phyloP scores from a whole-genome alignment of 2,888 invertebrate species.

The Athrips mouffetella region DNA sequence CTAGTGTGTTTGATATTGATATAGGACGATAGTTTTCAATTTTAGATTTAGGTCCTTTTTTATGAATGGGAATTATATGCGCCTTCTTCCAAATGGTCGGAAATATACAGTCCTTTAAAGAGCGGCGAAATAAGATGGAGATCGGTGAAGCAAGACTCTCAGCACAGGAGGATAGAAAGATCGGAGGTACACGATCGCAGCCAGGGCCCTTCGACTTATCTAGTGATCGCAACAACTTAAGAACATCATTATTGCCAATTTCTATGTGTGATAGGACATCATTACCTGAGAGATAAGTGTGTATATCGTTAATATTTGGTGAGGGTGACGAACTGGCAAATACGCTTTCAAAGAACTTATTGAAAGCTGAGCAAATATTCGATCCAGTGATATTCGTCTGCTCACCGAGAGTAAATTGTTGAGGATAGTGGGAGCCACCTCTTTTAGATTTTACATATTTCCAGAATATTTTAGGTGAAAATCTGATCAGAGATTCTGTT shows the following conservation, averaged over 20 bases:
- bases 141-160: neutral
- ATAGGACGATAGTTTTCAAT: conserved; percentile 13
- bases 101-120: conserved; percentile 8
- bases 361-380: neutral
- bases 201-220: neutral
- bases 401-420: neutral
- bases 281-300: neutral
- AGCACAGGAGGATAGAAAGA: neutral
- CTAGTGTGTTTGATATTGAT: conserved; percentile 2
- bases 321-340: neutral
- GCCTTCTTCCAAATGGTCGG: conserved; percentile 15
- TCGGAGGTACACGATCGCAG: neutral
- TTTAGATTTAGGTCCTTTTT: neutral
- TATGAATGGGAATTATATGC: no score
- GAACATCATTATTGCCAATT: neutral
- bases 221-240: neutral
- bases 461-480: neutral
- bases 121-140: conserved; percentile 59
- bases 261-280: neutral
- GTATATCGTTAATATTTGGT: no score
- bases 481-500: neutral
- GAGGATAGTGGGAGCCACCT: neutral
- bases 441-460: conserved; percentile 5
- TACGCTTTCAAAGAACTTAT: neutral
- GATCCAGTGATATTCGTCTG: neutral